Conservation (phyloP, 2,113 vertebrate species). For the Tetrao urogallus region DNA sequence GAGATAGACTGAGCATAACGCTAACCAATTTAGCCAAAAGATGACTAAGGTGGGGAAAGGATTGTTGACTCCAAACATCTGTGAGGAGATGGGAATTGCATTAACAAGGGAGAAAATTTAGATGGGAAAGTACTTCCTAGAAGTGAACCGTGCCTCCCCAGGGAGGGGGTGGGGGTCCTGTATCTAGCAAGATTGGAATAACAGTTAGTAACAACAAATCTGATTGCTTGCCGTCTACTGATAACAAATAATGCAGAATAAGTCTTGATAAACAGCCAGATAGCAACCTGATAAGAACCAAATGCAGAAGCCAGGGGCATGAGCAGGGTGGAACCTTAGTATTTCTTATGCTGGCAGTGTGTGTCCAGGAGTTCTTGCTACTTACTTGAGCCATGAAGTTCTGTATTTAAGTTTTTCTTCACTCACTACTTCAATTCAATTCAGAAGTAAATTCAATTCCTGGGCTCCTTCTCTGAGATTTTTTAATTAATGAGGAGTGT, state of each 20-base stretch:
- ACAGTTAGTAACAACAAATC: background rate
- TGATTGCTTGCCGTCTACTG: conserved; percentile 26
- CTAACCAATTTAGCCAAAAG: conserved; percentile 48
- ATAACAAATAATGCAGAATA: conserved; percentile 38
- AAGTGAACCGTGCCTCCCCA: conserved; percentile 30
- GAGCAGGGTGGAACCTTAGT: background rate
- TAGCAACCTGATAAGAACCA: background rate
- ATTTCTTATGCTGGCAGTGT: background rate
- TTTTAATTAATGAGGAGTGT: background rate
- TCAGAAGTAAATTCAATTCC: background rate
- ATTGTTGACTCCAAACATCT: conserved; percentile 54
- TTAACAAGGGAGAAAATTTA: conserved; percentile 36
- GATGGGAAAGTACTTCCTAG: conserved; percentile 52
- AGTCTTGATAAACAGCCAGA: conserved; percentile 8
- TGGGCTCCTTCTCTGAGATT: background rate
- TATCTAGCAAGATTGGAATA: conserved; percentile 24
- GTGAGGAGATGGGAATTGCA: background rate
- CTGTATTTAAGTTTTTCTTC: background rate
- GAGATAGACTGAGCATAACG: background rate
- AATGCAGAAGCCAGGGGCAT: background rate
- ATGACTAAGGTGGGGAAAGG: conserved; percentile 43
- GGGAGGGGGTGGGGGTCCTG: conserved; percentile 57
- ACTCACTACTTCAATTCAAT: background rate
- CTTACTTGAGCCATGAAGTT: background rate
- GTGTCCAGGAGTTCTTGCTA: background rate